phyloP scores from a whole-genome alignment of 1,140 invertebrate genomes.

The Scylla paramamosain region DNA sequence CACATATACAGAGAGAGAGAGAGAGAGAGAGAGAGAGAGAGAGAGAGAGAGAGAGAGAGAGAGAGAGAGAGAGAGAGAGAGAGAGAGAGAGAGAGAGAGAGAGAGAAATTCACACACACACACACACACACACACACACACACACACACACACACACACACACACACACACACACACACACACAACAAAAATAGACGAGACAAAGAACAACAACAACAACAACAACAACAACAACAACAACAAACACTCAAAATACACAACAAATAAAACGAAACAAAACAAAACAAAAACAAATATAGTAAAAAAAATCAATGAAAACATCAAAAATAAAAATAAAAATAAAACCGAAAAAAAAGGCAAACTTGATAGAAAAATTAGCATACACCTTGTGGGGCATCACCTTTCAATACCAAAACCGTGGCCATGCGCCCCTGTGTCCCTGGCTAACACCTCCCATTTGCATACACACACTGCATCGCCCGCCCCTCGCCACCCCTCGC shows the following conservation, averaged over 20 bases:
- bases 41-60: background rate
- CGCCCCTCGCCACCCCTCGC: slow-evolving; percentile 18
- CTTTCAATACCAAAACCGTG: background rate
- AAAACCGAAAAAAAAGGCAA: background rate
- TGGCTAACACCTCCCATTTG: slow-evolving; percentile 62
- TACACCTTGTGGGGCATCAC: slow-evolving; percentile 67
- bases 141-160: slow-evolving; percentile 42
- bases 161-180: slow-evolving; percentile 29
- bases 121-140: slow-evolving; percentile 53
- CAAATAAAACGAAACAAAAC: background rate
- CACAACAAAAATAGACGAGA: background rate
- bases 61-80: slow-evolving; percentile 30
- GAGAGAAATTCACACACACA: slow-evolving; percentile 32
- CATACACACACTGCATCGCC: slow-evolving; percentile 58
- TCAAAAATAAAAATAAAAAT: background rate
- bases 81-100: background rate
- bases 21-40: no score
- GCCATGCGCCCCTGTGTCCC: slow-evolving; percentile 64
- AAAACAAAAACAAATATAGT: background rate
- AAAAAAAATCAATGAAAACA: background rate
- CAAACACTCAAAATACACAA: no score
- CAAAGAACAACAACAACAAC: background rate
- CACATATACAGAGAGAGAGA: slow-evolving; percentile 36
- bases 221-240: no score
- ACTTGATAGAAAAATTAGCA: slow-evolving; percentile 40